These are phyloP conservation scores for Steatocranus sp. DNA, from an alignment of 2,797 vertebrate species.

Conservation along the genomic window DNA sequence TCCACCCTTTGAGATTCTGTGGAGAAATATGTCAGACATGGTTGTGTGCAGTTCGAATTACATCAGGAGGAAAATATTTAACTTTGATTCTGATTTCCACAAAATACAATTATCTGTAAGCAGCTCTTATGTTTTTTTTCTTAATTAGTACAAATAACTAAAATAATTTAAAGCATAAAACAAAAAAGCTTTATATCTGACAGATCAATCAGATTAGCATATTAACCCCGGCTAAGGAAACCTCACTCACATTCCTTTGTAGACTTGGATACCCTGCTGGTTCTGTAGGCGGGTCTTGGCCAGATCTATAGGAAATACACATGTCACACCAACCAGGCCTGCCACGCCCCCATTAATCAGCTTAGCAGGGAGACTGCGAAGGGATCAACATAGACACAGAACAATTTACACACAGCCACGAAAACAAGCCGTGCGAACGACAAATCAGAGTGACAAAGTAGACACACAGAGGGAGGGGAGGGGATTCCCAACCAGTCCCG, in stretches of 20 bases:
- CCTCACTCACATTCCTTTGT: constrained; percentile 85
- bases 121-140: background rate
- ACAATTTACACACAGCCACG: constrained; percentile 8
- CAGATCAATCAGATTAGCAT: background rate
- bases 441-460: background rate
- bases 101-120: background rate
- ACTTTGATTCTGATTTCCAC: background rate
- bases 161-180: background rate
- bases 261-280: constrained; percentile 82
- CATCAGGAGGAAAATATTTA: background rate
- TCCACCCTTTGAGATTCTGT: constrained; percentile 7
- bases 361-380: constrained; percentile 82
- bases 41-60: background rate
- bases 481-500: background rate
- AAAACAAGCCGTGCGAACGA: background rate
- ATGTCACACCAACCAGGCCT: constrained; percentile 88
- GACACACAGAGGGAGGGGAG: background rate
- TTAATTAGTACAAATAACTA: background rate
- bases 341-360: constrained; percentile 91
- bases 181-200: background rate
- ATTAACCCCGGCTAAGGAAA: background rate
- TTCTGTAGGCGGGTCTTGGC: constrained; percentile 92
- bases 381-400: constrained; percentile 57
- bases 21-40: constrained; percentile 3
- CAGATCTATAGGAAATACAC: constrained; percentile 90